phyloP scores from a whole-genome alignment of 2,113 vertebrate genomes.

The Dasyornis broadbenti region DNA sequence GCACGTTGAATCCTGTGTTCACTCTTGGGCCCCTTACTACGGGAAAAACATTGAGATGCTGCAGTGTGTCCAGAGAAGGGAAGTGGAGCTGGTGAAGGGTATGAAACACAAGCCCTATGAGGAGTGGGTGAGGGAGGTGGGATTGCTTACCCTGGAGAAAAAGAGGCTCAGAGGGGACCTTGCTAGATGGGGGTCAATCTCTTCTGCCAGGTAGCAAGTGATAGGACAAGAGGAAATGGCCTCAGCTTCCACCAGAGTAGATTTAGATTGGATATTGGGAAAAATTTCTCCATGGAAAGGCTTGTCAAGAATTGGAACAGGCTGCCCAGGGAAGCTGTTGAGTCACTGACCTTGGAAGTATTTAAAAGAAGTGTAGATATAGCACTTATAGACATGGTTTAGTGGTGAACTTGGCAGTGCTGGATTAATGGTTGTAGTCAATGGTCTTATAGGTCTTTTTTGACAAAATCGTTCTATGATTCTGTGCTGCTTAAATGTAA shows the following conservation, averaged over 20 bases:
- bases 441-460: neutral
- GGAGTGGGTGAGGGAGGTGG: rapidly evolving
- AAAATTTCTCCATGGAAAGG: neutral
- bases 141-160: neutral
- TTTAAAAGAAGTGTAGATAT: neutral
- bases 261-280: neutral
- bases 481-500: neutral
- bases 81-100: neutral
- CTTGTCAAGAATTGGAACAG: neutral
- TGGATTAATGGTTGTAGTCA: neutral
- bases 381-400: neutral
- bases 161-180: neutral
- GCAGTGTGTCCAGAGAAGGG: rapidly evolving
- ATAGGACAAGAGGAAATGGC: neutral
- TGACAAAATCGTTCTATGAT: neutral
- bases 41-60: neutral
- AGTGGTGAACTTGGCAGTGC: neutral
- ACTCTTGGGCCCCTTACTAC: neutral
- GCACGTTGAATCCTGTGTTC: neutral
- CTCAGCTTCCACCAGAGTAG: neutral
- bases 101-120: neutral
- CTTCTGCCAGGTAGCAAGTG: neutral
- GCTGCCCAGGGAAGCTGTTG: neutral
- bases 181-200: neutral
- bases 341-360: neutral